Conservation (phyloP, 2,113 vertebrate species). For the Microcebus jonahi region DNA sequence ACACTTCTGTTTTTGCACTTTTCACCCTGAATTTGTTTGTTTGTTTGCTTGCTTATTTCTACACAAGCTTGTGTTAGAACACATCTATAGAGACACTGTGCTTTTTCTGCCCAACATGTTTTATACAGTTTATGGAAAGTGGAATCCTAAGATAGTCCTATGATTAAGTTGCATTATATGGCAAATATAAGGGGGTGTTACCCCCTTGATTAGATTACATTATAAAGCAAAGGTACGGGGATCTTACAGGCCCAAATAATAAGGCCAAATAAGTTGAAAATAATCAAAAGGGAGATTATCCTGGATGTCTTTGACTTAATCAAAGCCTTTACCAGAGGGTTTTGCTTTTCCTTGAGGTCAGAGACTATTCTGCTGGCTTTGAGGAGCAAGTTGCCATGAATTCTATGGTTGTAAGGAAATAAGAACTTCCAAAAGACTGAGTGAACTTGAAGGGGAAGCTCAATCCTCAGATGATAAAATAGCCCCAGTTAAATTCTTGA, state of each 20-base stretch:
- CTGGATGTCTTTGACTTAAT: neutral
- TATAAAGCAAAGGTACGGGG: neutral
- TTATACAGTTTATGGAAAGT: neutral
- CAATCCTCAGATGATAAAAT: neutral
- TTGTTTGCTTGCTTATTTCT: neutral
- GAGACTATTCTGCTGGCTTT: neutral
- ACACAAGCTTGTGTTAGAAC: neutral
- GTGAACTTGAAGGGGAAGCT: neutral
- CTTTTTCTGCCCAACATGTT: neutral
- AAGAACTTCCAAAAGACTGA: neutral
- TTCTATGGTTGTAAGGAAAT: neutral
- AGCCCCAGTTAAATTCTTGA: neutral
- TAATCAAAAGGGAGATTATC: slow-evolving; percentile 34
- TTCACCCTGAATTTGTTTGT: neutral
- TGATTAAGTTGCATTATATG: neutral
- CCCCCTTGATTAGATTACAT: neutral
- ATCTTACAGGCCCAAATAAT: neutral
- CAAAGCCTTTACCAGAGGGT: neutral
- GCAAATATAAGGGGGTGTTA: neutral
- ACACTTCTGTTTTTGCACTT: neutral
- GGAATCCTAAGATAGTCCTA: neutral
- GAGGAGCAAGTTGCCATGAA: neutral
- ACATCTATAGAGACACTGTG: neutral
- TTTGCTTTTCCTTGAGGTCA: neutral
- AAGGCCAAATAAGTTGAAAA: neutral